phyloP scores from a whole-genome alignment of 2,113 vertebrate species.

The Clinocottus analis region DNA sequence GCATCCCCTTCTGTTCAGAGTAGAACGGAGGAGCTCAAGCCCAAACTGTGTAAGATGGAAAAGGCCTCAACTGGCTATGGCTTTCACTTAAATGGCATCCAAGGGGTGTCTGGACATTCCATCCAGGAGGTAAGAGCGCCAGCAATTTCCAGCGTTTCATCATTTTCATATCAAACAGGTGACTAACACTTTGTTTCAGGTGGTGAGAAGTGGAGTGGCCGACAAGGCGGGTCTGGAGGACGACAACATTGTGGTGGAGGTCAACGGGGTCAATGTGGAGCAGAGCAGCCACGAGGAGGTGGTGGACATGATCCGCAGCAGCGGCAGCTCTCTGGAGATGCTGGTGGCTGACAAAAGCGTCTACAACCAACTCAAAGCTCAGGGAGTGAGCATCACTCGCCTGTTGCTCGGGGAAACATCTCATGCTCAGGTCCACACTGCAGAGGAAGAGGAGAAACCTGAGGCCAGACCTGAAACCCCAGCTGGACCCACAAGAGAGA shows the following conservation, averaged over 20 bases:
- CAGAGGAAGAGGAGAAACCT: neutral
- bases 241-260: conserved; percentile 89
- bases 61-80: conserved; percentile 88
- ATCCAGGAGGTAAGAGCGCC: conserved; percentile 86
- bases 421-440: conserved; percentile 31
- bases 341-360: conserved; percentile 85
- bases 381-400: conserved; percentile 83
- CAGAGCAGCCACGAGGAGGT: conserved; percentile 85
- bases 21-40: conserved; percentile 78
- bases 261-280: conserved; percentile 88
- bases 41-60: conserved; percentile 89
- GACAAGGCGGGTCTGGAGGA: conserved; percentile 87
- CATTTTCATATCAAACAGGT: neutral
- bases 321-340: conserved; percentile 83
- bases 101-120: conserved; percentile 85
- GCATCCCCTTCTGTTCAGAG: conserved; percentile 6
- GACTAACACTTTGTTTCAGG: conserved; percentile 74
- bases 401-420: conserved; percentile 62
- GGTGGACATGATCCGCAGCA: conserved; percentile 84
- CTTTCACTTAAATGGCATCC: conserved; percentile 90
- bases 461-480: conserved; percentile 36
- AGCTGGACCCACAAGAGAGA: conserved; percentile 51
- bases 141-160: neutral
- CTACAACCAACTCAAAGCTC: conserved; percentile 84
- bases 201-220: conserved; percentile 85